A percentile compares a stretch with the other conserved stretches of the same genome.
Evolutionary conservation across 2,797 vertebrate genomes (phyloP).

Genomic region (Mionectes olivaceus): DNA sequence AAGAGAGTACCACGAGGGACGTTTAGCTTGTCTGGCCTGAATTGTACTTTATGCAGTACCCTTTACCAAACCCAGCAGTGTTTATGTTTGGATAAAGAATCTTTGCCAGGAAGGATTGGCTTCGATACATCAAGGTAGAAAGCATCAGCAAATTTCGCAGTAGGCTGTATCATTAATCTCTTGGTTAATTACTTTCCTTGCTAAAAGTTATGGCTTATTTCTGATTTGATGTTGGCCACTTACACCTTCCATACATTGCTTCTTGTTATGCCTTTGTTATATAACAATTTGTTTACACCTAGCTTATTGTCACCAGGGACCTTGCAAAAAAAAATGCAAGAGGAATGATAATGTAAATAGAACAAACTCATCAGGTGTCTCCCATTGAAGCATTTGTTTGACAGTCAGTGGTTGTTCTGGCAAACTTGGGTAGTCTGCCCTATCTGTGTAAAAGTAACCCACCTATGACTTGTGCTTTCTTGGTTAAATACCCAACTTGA

Average conservation of each 20-base stretch:
- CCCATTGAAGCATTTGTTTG: not conserved
- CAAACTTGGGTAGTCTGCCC: not conserved
- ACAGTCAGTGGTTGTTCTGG: not conserved
- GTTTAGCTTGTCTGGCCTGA: slow-evolving; percentile 27
- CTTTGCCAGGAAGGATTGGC: slow-evolving; percentile 34
- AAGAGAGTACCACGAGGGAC: not conserved
- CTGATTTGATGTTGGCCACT: not conserved
- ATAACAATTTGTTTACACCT: not conserved
- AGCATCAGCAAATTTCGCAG: not conserved
- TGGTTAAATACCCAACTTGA: not conserved
- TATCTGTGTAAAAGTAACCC: not conserved
- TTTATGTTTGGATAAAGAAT: slow-evolving; percentile 7
- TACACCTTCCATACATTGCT: not conserved
- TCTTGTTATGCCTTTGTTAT: not conserved
- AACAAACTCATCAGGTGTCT: not conserved
- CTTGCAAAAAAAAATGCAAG: not conserved
- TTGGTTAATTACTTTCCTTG: not conserved
- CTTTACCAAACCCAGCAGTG: not conserved
- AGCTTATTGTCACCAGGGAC: not conserved
- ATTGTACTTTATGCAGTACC: not conserved
- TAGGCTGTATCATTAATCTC: not conserved
- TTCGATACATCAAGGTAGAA: not conserved
- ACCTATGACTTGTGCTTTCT: not conserved
- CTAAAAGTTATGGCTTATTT: not conserved
- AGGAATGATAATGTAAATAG: not conserved